A percentile compares a stretch with the other conserved stretches of the same genome.
Evolutionary conservation across 2,888 invertebrate genomes (phyloP).

Genomic region (Neoaliturus tenellus): DNA sequence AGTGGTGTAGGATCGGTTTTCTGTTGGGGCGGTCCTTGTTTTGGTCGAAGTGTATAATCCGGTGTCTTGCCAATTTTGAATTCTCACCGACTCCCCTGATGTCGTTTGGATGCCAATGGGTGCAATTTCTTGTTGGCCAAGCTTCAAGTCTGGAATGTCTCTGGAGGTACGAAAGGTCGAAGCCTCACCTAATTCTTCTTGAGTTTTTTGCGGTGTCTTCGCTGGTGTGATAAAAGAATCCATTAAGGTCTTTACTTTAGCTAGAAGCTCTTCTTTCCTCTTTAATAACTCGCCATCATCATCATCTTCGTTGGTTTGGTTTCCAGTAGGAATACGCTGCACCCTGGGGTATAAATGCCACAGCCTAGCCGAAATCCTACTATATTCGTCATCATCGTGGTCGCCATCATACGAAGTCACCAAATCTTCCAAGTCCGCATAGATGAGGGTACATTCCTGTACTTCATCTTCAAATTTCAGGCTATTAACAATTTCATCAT

Average conservation of each 20-base stretch:
- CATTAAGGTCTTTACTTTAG: background rate
- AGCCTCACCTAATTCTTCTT: too few species aligned
- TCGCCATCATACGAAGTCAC: background rate
- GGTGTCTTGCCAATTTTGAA: too few species aligned
- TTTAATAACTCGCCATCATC: background rate
- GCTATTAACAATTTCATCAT: background rate
- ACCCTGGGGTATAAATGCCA: background rate
- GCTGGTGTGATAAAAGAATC: background rate
- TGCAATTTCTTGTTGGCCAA: background rate
- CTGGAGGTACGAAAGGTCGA: background rate
- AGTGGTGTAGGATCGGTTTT: background rate
- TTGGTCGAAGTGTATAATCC: too few species aligned
- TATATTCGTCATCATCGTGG: background rate
- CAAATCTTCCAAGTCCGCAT: background rate
- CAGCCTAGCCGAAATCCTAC: background rate
- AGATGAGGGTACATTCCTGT: background rate
- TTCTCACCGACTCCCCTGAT: background rate
- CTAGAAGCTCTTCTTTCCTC: background rate
- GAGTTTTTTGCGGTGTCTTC: too few species aligned
- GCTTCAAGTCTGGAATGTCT: background rate
- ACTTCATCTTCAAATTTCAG: background rate
- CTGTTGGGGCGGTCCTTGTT: background rate
- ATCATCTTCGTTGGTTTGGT: too few species aligned
- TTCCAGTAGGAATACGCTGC: background rate
- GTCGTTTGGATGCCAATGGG: background rate